These are phyloP conservation scores for Nothobranchius kuhntae DNA, from an alignment of 2,113 vertebrate species.

Conservation along the genomic window DNA sequence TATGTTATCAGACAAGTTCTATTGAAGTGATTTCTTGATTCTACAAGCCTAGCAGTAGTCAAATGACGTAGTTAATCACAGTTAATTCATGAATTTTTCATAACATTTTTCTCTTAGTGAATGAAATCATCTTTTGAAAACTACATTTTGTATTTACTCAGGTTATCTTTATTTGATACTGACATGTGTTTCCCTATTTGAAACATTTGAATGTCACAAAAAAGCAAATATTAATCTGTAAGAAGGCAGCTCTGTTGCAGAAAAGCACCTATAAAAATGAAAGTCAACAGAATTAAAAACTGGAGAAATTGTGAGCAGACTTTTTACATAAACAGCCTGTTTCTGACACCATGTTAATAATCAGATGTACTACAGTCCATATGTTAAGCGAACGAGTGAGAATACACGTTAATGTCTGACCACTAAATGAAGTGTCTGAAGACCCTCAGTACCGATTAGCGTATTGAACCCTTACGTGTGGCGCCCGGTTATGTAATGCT, in stretches of 20 bases:
- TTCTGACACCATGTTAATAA: conserved; percentile 31
- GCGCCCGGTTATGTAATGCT: conserved; percentile 44
- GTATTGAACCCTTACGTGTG: conserved; percentile 36
- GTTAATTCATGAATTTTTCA: too few relatives aligned
- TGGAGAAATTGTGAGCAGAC: background rate
- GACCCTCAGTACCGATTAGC: conserved; percentile 42
- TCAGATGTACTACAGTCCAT: conserved; percentile 11
- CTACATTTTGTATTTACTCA: too few relatives aligned
- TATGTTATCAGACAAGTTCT: too few relatives aligned
- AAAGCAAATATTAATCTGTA: too few relatives aligned
- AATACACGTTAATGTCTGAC: conserved; percentile 48
- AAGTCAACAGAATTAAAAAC: background rate
- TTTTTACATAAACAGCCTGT: background rate
- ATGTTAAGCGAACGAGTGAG: background rate
- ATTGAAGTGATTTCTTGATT: too few relatives aligned
- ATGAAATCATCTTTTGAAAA: too few relatives aligned
- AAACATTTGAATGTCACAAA: background rate
- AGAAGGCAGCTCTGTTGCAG: too few relatives aligned
- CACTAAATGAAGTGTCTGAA: conserved; percentile 40
- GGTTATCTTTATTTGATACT: too few relatives aligned
- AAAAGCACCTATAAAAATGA: background rate
- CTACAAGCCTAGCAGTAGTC: too few relatives aligned
- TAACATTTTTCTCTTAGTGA: too few relatives aligned
- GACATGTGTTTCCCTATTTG: background rate
- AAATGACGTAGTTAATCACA: too few relatives aligned